These are phyloP conservation scores for Oryzaephilus surinamensis DNA, from an alignment of 1,140 invertebrate species.

Conservation along the genomic window DNA sequence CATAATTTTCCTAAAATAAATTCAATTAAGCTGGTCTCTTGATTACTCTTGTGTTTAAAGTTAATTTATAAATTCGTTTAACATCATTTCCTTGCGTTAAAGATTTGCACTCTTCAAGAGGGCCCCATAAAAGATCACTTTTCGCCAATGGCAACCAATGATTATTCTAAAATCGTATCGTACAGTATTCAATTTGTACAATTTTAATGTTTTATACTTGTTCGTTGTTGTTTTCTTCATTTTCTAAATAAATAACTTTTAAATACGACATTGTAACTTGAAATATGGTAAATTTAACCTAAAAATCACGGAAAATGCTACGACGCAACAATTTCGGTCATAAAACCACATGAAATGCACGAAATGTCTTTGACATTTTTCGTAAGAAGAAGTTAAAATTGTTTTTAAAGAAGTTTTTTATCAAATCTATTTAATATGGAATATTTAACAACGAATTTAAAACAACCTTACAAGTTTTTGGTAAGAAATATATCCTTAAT, in stretches of 20 bases:
- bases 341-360: too few species aligned
- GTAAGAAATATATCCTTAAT: too few species aligned
- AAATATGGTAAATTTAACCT: too few species aligned
- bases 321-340: too few species aligned
- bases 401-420: too few species aligned
- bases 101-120: constrained; percentile 10
- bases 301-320: too few species aligned
- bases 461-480: too few species aligned
- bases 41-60: constrained; percentile 14
- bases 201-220: not conserved
- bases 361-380: too few species aligned
- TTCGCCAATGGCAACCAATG: constrained; percentile 17
- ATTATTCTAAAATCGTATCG: not conserved
- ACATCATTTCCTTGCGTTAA: constrained; percentile 22
- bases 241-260: not conserved
- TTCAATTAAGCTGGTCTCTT: not conserved
- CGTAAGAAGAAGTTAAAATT: too few species aligned
- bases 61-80: constrained; percentile 20
- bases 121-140: constrained; percentile 13
- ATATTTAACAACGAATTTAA: too few species aligned
- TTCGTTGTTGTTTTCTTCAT: not conserved
- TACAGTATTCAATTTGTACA: not conserved
- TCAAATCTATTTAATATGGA: too few species aligned
- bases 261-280: not conserved
- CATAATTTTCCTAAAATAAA: constrained; percentile 5